A percentile compares a stretch with the other conserved stretches of the same genome.
Evolutionary conservation across 2,888 invertebrate species (phyloP).

Genomic region (Heliconius charithonia): DNA sequence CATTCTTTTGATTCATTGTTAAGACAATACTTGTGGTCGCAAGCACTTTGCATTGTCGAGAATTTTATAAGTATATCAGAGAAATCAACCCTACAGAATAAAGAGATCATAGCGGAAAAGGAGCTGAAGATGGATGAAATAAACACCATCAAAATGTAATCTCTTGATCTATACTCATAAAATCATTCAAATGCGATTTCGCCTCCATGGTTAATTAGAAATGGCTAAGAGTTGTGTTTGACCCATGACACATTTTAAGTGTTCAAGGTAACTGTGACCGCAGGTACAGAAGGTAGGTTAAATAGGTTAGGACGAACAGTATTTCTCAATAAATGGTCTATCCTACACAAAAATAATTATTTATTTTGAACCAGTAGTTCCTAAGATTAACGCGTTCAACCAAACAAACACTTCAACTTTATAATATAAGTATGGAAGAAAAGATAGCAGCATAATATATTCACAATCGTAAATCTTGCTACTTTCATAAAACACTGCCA

Average conservation of each 20-base stretch:
- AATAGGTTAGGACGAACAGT: too few species aligned
- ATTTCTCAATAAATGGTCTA: neutral
- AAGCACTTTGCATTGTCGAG: too few species aligned
- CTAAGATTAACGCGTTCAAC: neutral
- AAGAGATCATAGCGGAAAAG: too few species aligned
- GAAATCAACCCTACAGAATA: neutral
- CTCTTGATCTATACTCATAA: too few species aligned
- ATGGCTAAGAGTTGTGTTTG: too few species aligned
- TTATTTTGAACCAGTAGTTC: neutral
- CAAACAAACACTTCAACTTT: neutral
- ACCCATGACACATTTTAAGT: too few species aligned
- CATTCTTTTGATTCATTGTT: conserved; percentile 35
- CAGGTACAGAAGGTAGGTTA: too few species aligned
- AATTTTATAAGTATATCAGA: neutral
- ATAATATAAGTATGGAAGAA: neutral
- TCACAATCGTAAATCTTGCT: conserved; percentile 46
- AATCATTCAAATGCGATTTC: too few species aligned
- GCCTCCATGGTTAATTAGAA: too few species aligned
- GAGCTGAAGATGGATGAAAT: too few species aligned
- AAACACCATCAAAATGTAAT: too few species aligned
- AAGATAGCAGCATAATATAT: conserved; percentile 36
- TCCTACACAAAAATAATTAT: neutral
- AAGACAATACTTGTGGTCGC: conserved; percentile 16
- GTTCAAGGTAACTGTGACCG: too few species aligned
- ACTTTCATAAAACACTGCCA: conserved; percentile 43